These are phyloP conservation scores for Zosterops lateralis DNA, from an alignment of 2,113 vertebrate species.

Conservation along the genomic window DNA sequence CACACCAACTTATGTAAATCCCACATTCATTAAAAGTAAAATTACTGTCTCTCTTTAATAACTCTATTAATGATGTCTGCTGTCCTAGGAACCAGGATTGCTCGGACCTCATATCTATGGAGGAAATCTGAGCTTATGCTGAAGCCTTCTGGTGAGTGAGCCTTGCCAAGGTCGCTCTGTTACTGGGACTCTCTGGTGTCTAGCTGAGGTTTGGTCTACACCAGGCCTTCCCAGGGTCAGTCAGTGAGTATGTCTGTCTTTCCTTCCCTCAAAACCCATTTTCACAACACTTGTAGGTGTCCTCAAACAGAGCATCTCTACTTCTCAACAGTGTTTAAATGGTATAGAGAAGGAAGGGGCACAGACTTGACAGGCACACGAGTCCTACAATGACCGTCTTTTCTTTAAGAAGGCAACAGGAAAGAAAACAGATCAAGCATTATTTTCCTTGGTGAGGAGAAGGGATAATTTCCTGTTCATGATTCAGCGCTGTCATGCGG, in stretches of 20 bases:
- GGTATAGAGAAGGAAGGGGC: background rate
- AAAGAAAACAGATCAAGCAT: background rate
- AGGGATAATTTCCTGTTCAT: conserved; percentile 17
- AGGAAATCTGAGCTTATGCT: background rate
- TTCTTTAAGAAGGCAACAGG: background rate
- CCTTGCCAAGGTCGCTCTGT: background rate
- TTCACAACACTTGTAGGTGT: background rate
- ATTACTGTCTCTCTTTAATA: conserved; percentile 16
- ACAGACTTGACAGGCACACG: rapidly evolving
- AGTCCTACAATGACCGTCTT: background rate
- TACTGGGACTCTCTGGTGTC: background rate
- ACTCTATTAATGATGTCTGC: background rate
- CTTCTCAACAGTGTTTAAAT: background rate
- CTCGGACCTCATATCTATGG: background rate
- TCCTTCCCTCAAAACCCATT: background rate
- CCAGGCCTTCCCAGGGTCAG: background rate
- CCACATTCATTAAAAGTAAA: conserved; percentile 26
- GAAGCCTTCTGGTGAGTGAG: background rate
- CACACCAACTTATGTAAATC: background rate
- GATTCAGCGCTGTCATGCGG: background rate
- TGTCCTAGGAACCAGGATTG: background rate
- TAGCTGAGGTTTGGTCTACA: background rate
- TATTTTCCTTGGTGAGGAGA: background rate
- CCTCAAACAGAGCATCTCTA: background rate
- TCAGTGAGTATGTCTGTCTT: background rate